Evolutionary conservation across 1,140 invertebrate genomes (phyloP).

Genomic region (Aphelenchoides fujianensis): DNA sequence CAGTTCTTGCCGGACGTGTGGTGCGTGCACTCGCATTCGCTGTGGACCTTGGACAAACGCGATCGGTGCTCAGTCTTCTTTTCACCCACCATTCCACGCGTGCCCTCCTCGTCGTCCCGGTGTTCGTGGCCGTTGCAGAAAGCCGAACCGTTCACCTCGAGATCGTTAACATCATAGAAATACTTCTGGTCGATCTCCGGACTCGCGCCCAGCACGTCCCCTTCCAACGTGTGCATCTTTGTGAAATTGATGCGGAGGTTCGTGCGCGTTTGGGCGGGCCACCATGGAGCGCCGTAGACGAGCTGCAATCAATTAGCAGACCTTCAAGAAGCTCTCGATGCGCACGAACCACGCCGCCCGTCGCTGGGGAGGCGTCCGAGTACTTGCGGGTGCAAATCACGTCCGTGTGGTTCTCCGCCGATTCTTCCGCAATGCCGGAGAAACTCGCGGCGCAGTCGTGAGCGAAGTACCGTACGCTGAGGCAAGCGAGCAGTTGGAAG

Average conservation of each 20-base stretch:
- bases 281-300: conserved; percentile 83
- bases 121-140: conserved; percentile 98
- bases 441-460: conserved; percentile 81
- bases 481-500: too few species aligned
- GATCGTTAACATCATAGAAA: conserved; percentile 89
- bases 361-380: conserved; percentile 80
- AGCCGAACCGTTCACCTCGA: conserved; percentile 94
- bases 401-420: conserved; percentile 74
- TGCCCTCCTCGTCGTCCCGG: conserved; percentile 65
- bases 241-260: conserved; percentile 90
- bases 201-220: conserved; percentile 79
- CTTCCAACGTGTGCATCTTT: conserved; percentile 86
- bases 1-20: conserved; percentile 83
- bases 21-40: conserved; percentile 84
- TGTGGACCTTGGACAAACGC: conserved; percentile 71
- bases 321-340: too few species aligned
- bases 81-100: not conserved
- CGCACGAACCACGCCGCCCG: conserved; percentile 85
- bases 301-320: conserved; percentile 71
- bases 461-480: conserved; percentile 92
- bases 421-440: conserved; percentile 72
- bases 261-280: conserved; percentile 81
- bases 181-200: conserved; percentile 89
- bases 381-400: conserved; percentile 85
- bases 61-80: not conserved